These are phyloP conservation scores for Oasisia sp. DNA, from an alignment of 2,888 invertebrate species.

Conservation along the genomic window DNA sequence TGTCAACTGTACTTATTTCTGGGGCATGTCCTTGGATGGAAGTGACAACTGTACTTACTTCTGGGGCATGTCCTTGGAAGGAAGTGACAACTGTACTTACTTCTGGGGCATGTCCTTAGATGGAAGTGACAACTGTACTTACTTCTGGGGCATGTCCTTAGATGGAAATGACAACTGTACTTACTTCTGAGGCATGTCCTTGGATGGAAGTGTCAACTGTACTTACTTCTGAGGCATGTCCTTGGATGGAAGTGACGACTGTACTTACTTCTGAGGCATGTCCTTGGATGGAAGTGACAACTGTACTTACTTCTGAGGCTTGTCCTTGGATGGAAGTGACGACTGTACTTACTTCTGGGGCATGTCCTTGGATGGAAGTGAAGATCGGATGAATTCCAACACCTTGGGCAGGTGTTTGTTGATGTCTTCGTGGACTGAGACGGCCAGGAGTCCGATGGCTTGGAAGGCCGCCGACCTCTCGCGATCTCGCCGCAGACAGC, in stretches of 20 bases:
- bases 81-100: no score
- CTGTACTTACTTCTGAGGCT: not conserved
- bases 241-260: not conserved
- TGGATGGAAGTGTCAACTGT: not conserved
- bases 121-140: no score
- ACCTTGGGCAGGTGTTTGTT: constrained; percentile 83
- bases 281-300: not conserved
- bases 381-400: constrained; percentile 83
- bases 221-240: not conserved
- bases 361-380: constrained; percentile 75
- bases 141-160: no score
- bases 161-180: not conserved
- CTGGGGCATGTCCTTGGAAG: no score
- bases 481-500: constrained; percentile 75
- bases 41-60: not conserved
- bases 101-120: no score
- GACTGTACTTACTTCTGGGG: not conserved
- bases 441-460: constrained; percentile 88
- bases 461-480: constrained; percentile 89
- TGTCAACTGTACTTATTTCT: constrained; percentile 28
- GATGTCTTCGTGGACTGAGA: constrained; percentile 86
- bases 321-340: not conserved
- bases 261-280: not conserved
- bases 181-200: constrained; percentile 31
- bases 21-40: constrained; percentile 26